Evolutionary conservation across 2,888 invertebrate genomes (phyloP), one percentile per base, ranked within the genome.

Genomic region (Tipula confusa): DNA sequence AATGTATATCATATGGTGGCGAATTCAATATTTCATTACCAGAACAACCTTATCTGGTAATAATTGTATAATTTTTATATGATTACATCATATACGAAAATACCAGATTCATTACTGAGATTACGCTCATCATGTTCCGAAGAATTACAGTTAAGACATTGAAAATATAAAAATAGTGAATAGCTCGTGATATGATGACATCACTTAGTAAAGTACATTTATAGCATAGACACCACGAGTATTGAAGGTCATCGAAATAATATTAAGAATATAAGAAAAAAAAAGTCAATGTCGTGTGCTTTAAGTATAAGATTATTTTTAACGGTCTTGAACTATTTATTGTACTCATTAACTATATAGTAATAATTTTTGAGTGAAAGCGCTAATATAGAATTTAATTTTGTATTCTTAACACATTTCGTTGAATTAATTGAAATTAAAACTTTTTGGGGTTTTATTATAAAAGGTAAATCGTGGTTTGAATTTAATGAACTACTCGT

Each of bases 291-390:
- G 64, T 24, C 64, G 24, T 9, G 2, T 64, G 64, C 9, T 64
- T 64, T 64, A n/a, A n/a, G n/a, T n/a, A n/a, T 64, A 64, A 64
- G 64, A 64, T 24, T n/a, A n/a, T n/a, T n/a, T n/a, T 64, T 64
- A 64, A 18, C 64, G 64, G 64, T 64, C 64, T 64, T 64, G 64
- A 64, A 64, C 64, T 64, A 64, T 64, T 64, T 64, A 64, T 9
- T 64, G 64, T 9, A 64, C 2, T 64, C 64, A 64, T 24, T 64
- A 18, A 24, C 64, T 24, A 64, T 64, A 24, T 64, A 64, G 64
- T n/a, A n/a, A n/a, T n/a, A n/a, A n/a, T n/a, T n/a, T n/a, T n/a
- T n/a, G n/a, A n/a, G n/a, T 64, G 64, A 64, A 64, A 24, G 64
- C 64, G 24, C 9, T 1, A 64, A 64, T n/a, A n/a, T 24, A 64